Evolutionary conservation across 2,797 vertebrate species (phyloP).

Genomic region (Luscinia luscinia): DNA sequence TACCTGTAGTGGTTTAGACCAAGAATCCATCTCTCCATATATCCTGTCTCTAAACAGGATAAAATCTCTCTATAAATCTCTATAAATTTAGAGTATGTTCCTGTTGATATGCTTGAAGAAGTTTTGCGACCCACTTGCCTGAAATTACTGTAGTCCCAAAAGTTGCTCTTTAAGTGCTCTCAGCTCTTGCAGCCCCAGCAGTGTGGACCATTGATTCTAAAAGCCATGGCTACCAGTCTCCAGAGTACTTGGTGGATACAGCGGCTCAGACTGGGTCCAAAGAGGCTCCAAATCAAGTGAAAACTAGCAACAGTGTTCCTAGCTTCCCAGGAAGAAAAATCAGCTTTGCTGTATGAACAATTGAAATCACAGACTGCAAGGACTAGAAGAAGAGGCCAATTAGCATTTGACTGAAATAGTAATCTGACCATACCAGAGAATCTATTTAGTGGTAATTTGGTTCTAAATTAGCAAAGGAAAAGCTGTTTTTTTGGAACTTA

Average conservation of each 20-base stretch:
- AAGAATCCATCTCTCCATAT: fast-evolving
- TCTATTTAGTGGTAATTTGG: not conserved
- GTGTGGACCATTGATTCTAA: not conserved
- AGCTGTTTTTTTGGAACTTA: not conserved
- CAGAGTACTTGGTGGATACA: not conserved
- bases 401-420: not conserved
- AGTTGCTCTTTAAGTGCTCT: not conserved
- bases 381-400: not conserved
- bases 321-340: not conserved
- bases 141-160: not conserved
- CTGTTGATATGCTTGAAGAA: not conserved
- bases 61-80: too few species aligned
- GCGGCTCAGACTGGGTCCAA: not conserved
- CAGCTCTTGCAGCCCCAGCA: not conserved
- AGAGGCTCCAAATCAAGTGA: not conserved
- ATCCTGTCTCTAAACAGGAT: not conserved
- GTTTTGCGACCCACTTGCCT: not conserved
- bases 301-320: not conserved
- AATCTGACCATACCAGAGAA: not conserved
- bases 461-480: not conserved
- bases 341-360: not conserved
- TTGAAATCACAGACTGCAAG: not conserved
- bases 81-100: not conserved
- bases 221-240: not conserved
- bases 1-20: not conserved